These are phyloP conservation scores for Perdix hodgsoniae DNA, from an alignment of 2,797 vertebrate genomes.

Conservation along the genomic window DNA sequence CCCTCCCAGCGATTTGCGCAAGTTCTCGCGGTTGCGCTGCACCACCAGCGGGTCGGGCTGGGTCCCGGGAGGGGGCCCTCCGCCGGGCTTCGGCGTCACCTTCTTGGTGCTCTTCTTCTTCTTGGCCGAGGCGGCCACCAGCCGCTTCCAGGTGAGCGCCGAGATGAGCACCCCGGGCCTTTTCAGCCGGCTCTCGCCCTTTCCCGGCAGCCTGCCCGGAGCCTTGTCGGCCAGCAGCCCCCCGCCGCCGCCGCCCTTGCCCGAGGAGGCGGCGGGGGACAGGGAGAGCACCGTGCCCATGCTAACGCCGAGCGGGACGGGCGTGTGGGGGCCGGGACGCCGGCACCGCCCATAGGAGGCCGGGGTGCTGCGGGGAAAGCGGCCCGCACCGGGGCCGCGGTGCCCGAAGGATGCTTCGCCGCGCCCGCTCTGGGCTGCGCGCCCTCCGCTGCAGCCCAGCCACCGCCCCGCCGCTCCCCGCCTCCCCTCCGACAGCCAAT, in stretches of 20 bases:
- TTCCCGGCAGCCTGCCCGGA: conserved; percentile 71
- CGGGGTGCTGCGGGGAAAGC: conserved; percentile 56
- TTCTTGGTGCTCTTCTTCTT: conserved; percentile 87
- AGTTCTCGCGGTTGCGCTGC: conserved; percentile 86
- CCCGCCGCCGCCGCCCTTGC: conserved; percentile 78
- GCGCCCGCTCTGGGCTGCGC: conserved; percentile 61
- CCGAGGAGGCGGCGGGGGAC: conserved; percentile 85
- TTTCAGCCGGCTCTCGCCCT: conserved; percentile 89
- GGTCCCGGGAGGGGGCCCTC: conserved; percentile 75
- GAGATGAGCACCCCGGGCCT: conserved; percentile 90
- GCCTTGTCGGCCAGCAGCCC: conserved; percentile 73
- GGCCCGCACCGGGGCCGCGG: conserved; percentile 26
- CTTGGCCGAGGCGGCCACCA: conserved; percentile 89
- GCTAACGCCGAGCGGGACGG: conserved; percentile 66
- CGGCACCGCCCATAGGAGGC: conserved; percentile 53
- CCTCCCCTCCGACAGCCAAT: conserved; percentile 44
- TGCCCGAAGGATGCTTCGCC: conserved; percentile 53
- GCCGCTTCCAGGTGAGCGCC: conserved; percentile 90
- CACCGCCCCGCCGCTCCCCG: conserved; percentile 43
- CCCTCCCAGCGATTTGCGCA: conserved; percentile 78
- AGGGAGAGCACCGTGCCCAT: conserved; percentile 97
- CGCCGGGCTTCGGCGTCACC: conserved; percentile 83
- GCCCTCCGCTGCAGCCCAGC: conserved; percentile 71
- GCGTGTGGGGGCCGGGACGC: conserved; percentile 20
- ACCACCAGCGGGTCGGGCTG: conserved; percentile 79